Evolutionary conservation across 2,888 invertebrate species (phyloP).

Genomic region (Eilema sororculum): DNA sequence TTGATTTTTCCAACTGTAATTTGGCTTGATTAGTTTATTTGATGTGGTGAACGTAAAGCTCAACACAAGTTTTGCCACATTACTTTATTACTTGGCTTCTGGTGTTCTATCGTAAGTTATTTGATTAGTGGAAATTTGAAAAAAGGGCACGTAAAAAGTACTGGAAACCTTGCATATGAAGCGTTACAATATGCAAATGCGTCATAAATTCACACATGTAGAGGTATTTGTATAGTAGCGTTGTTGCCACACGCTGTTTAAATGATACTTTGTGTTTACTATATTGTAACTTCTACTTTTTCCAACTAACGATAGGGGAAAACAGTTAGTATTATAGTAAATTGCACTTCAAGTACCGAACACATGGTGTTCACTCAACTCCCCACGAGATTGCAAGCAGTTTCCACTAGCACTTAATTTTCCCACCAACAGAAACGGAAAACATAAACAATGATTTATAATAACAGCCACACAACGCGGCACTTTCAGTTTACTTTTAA

Average conservation of each 20-base stretch:
- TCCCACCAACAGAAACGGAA: constrained; percentile 84
- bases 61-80: background rate
- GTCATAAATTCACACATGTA: background rate
- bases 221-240: background rate
- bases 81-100: background rate
- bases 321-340: constrained; percentile 52
- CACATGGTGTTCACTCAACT: constrained; percentile 68
- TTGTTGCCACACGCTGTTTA: background rate
- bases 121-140: background rate
- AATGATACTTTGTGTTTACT: background rate
- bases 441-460: constrained; percentile 88
- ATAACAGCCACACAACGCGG: constrained; percentile 85
- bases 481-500: constrained; percentile 87
- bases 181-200: background rate
- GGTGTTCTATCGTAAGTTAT: background rate
- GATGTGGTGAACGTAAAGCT: background rate
- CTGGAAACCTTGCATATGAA: background rate
- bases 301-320: constrained; percentile 5
- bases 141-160: background rate
- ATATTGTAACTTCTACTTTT: background rate
- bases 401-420: constrained; percentile 84
- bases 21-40: constrained; percentile 38
- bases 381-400: constrained; percentile 75
- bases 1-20: constrained; percentile 62
- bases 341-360: constrained; percentile 64